A percentile compares a stretch with the other conserved stretches of the same genome.
Conservation (phyloP, 2,797 vertebrate species). For the Premnoplex brunnescens region DNA sequence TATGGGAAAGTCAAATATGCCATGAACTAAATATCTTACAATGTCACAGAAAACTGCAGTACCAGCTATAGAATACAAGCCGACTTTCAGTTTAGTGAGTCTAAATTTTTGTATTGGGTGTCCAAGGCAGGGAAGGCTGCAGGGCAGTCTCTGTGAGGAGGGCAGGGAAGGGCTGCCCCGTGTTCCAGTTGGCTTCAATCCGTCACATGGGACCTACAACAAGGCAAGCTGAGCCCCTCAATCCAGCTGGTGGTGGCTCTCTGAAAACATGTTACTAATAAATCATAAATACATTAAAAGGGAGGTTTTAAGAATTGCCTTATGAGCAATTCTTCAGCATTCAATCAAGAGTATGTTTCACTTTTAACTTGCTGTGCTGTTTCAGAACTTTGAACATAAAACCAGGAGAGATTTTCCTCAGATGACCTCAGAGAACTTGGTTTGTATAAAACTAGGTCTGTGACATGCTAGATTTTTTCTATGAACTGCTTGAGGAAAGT, state of each 20-base stretch:
- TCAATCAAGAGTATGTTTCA: neutral
- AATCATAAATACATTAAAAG: neutral
- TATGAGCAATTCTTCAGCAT: neutral
- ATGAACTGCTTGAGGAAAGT: neutral
- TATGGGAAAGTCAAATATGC: neutral
- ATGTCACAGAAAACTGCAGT: neutral
- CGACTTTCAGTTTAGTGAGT: neutral
- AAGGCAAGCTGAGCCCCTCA: neutral
- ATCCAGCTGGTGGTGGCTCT: neutral
- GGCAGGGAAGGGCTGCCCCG: neutral
- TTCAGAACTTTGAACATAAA: neutral
- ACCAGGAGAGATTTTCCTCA: neutral
- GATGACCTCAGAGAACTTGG: neutral
- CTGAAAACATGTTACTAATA: neutral
- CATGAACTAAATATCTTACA: neutral
- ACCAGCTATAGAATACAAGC: neutral
- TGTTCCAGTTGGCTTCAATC: neutral
- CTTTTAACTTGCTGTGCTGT: neutral
- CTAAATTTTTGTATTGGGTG: neutral
- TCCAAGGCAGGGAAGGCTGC: too few species aligned
- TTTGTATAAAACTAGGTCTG: neutral
- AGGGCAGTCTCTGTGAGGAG: neutral
- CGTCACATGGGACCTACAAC: too few species aligned
- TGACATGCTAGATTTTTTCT: neutral
- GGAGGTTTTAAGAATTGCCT: neutral